Evolutionary conservation across 1,140 invertebrate genomes (phyloP).

Genomic region (Sycobia sp.): DNA sequence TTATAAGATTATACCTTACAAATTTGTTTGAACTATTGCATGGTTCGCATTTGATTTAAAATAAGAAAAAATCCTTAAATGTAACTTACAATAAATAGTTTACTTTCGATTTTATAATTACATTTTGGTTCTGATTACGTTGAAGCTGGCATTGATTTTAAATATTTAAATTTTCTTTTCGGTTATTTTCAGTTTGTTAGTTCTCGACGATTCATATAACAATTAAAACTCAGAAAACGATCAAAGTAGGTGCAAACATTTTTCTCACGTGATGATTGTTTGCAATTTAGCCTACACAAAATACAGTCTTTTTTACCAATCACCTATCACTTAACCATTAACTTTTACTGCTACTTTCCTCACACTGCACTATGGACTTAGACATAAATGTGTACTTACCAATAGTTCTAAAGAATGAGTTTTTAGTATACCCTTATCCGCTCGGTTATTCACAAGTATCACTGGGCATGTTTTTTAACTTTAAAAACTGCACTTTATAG

Average conservation of each 20-base stretch:
- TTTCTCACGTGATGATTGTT: conserved; percentile 23
- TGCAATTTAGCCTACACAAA: conserved; percentile 36
- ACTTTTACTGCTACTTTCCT: conserved; percentile 21
- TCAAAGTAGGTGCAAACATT: conserved; percentile 45
- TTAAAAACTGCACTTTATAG: background rate
- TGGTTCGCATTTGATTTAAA: too few relatives aligned
- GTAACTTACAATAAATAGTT: too few relatives aligned
- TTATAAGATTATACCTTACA: too few relatives aligned
- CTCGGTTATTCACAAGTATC: background rate
- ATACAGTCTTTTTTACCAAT: conserved; percentile 24
- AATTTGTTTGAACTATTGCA: too few relatives aligned
- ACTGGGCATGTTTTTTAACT: conserved; percentile 11
- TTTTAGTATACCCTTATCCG: background rate
- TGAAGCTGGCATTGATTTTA: too few relatives aligned
- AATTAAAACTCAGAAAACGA: conserved; percentile 41
- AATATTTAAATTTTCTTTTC: conserved; percentile 35
- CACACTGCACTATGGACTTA: too few relatives aligned
- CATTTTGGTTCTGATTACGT: too few relatives aligned
- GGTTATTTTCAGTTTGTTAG: conserved; percentile 56
- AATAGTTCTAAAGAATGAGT: conserved; percentile 8
- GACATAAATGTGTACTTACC: conserved; percentile 21
- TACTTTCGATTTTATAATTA: too few relatives aligned
- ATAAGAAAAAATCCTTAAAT: too few relatives aligned
- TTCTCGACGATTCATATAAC: conserved; percentile 54
- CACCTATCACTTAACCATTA: conserved; percentile 33